Percentiles rank a stretch among this genome's conserved stretches.
Evolutionary conservation across 2,113 vertebrate species (phyloP).

Genomic region (Mesitornis unicolor): DNA sequence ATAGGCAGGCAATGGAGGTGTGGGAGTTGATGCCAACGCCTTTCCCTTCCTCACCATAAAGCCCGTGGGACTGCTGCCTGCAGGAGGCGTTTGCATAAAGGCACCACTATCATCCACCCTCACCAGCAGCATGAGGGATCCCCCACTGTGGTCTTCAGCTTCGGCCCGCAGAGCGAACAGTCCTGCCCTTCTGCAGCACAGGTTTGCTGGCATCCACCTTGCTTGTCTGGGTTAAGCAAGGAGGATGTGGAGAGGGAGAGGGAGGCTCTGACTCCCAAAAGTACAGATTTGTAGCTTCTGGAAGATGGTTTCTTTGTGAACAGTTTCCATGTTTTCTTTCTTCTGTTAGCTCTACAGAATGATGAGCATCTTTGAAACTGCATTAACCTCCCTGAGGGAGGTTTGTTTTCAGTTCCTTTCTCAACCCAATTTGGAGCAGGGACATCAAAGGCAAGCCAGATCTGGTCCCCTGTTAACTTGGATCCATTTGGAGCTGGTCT

Average conservation of each 20-base stretch:
- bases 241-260: background rate
- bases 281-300: background rate
- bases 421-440: background rate
- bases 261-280: background rate
- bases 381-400: background rate
- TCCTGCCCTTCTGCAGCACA: background rate
- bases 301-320: background rate
- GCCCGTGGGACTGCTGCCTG: background rate
- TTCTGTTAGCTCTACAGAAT: background rate
- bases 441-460: background rate
- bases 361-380: slow-evolving; percentile 6
- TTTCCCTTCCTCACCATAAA: background rate
- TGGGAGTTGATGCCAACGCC: background rate
- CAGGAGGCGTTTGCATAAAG: rapidly evolving
- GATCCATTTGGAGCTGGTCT: background rate
- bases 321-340: background rate
- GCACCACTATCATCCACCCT: background rate
- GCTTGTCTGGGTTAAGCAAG: background rate
- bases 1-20: background rate
- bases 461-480: background rate
- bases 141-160: rapidly evolving
- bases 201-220: background rate
- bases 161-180: background rate
- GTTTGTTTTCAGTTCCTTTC: background rate
- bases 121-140: background rate